Conservation (phyloP, 2,113 vertebrate species). For the Turdus rufiventris region DNA sequence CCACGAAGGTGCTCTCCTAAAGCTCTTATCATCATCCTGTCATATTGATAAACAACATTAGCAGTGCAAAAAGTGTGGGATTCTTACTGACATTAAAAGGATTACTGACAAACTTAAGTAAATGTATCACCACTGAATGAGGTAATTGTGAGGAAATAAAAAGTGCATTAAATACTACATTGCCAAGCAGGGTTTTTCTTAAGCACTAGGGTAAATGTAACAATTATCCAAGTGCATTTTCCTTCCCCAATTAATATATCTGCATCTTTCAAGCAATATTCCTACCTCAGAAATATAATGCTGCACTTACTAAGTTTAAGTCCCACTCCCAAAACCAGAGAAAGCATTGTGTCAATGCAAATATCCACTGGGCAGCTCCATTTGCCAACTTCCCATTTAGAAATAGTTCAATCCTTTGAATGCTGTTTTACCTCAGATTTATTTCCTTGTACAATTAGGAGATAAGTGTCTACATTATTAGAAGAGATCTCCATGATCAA, state of each 20-base stretch:
- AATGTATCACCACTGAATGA: neutral
- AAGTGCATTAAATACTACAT: neutral
- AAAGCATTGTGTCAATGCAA: neutral
- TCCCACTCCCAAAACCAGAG: neutral
- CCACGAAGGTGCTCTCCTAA: slow-evolving; percentile 94
- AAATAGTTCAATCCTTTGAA: neutral
- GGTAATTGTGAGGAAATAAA: neutral
- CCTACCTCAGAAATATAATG: neutral
- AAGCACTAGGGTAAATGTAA: neutral
- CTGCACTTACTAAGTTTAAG: neutral
- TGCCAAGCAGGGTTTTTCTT: neutral
- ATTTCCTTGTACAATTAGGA: neutral
- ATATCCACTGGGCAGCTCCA: neutral
- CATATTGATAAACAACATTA: slow-evolving; percentile 13
- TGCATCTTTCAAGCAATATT: neutral
- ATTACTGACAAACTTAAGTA: neutral
- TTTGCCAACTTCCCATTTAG: neutral
- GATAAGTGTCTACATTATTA: neutral
- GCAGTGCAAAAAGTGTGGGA: neutral
- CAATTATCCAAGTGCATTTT: neutral
- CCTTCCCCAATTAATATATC: neutral
- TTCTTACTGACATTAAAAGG: neutral
- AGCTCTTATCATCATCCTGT: slow-evolving; percentile 95
- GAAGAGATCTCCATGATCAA: neutral
- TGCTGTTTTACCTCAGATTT: neutral